phyloP scores from a whole-genome alignment of 2,113 vertebrate genomes.

The Sander lucioperca region DNA sequence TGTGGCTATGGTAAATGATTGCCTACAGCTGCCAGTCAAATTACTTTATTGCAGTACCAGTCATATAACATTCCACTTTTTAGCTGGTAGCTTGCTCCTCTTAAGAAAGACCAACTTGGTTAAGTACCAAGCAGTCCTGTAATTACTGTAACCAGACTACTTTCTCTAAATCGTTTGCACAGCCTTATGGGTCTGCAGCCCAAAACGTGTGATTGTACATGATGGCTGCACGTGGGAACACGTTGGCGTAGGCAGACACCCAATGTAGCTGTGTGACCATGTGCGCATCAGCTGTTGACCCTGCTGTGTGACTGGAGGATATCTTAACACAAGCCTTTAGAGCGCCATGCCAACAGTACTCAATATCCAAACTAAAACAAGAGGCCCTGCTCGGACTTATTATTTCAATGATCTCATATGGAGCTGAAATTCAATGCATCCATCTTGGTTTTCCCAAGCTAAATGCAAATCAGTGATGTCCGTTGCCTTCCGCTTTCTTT shows the following conservation, averaged over 20 bases:
- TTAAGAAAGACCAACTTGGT: background rate
- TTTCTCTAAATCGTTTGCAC: background rate
- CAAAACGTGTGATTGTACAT: background rate
- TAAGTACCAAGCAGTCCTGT: background rate
- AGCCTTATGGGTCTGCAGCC: background rate
- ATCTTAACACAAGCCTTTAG: too few relatives aligned
- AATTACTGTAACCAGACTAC: background rate
- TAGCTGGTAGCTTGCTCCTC: background rate
- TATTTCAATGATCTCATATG: background rate
- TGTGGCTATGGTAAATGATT: constrained; percentile 32
- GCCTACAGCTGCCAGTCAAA: constrained; percentile 32
- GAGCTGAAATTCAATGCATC: background rate
- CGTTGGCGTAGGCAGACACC: background rate
- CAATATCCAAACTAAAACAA: background rate
- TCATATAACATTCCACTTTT: background rate
- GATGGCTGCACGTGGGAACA: background rate
- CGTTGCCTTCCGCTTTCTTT: too few relatives aligned
- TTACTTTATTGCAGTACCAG: background rate
- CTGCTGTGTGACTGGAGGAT: background rate
- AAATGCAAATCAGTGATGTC: background rate
- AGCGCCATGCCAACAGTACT: background rate
- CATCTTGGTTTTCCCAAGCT: background rate
- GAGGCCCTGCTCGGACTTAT: background rate
- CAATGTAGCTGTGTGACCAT: background rate
- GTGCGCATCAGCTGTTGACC: background rate